Percentiles rank a stretch among this genome's conserved stretches.
Evolutionary conservation across 2,888 invertebrate genomes (phyloP).

Genomic region (Brenthis daphne): DNA sequence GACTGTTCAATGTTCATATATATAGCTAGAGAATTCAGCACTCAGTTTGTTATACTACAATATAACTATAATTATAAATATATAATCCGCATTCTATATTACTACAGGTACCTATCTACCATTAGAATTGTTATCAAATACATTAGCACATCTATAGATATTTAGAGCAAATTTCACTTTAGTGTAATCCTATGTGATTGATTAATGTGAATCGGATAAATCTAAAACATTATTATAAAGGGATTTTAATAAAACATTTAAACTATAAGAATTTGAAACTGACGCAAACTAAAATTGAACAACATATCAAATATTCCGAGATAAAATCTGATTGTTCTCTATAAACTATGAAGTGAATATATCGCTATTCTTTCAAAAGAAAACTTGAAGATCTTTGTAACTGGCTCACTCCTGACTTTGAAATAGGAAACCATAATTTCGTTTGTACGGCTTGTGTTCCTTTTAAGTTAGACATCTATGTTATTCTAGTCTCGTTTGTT

Average conservation of each 20-base stretch:
- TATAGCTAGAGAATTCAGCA: too few species aligned
- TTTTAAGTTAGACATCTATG: constrained; percentile 21
- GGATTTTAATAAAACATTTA: not conserved
- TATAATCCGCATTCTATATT: not conserved
- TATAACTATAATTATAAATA: too few species aligned
- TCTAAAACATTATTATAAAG: not conserved
- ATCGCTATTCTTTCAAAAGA: constrained; percentile 48
- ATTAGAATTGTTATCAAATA: constrained; percentile 2
- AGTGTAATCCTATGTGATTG: constrained; percentile 11
- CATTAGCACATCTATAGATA: constrained; percentile 14
- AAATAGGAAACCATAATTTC: constrained; percentile 33
- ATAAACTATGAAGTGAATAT: constrained; percentile 46
- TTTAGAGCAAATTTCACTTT: constrained; percentile 2
- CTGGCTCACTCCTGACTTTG: constrained; percentile 47
- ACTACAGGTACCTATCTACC: not conserved
- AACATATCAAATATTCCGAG: constrained; percentile 25
- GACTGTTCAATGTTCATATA: too few species aligned
- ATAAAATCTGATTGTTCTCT: constrained; percentile 43
- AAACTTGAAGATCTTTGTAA: constrained; percentile 55
- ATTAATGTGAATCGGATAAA: constrained; percentile 10
- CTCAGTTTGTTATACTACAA: too few species aligned
- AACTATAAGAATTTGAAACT: constrained; percentile 3
- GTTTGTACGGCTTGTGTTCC: constrained; percentile 28
- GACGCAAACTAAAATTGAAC: constrained; percentile 23
- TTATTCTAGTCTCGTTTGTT: constrained; percentile 10